These are phyloP conservation scores for Lepidothrix coronata DNA, from an alignment of 2,113 vertebrate genomes.

Conservation along the genomic window DNA sequence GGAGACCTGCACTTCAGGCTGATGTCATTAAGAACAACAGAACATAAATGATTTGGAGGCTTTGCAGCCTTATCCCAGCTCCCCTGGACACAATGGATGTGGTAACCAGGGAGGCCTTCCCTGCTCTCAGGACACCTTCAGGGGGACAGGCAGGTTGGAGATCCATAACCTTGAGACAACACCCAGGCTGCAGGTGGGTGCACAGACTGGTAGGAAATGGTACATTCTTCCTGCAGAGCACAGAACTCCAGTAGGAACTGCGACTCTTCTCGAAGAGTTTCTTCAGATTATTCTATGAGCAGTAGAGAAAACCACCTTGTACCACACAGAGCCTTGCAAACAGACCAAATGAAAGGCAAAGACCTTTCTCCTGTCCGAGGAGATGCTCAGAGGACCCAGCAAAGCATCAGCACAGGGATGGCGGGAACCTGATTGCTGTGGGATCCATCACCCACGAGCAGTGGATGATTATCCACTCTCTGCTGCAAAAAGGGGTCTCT, in stretches of 20 bases:
- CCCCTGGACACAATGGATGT: background rate
- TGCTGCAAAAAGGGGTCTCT: background rate
- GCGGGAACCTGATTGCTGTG: background rate
- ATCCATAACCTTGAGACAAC: background rate
- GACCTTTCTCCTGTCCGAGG: background rate
- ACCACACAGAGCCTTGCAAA: background rate
- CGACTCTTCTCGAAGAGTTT: background rate
- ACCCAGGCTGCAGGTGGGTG: background rate
- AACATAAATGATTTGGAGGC: background rate
- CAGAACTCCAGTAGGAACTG: background rate
- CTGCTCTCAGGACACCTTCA: background rate
- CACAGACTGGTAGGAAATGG: background rate
- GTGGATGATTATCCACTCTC: background rate
- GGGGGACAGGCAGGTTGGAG: background rate
- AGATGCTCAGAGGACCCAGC: background rate
- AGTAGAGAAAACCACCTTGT: background rate
- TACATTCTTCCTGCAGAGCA: background rate
- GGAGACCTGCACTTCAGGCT: background rate
- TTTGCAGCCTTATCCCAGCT: background rate
- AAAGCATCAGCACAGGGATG: background rate
- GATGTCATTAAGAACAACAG: background rate
- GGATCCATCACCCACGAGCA: background rate
- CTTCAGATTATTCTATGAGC: background rate
- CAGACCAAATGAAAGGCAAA: background rate
- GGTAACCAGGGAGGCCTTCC: background rate